A percentile compares a stretch with the other conserved stretches of the same genome.
Evolutionary conservation across 2,797 vertebrate species (phyloP).

Genomic region (Poeciliopsis paucimaculata): DNA sequence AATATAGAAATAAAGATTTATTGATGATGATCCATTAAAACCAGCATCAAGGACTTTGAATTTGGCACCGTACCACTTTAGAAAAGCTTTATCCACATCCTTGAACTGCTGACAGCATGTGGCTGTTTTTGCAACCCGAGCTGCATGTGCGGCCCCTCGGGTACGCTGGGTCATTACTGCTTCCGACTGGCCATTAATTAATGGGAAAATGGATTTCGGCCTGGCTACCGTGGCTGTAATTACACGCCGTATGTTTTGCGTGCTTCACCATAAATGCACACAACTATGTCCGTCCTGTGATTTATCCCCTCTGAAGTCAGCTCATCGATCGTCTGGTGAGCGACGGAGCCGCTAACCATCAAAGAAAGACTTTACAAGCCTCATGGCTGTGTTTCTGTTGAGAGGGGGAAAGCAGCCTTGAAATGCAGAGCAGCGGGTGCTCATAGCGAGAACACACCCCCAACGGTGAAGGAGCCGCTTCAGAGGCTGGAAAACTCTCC

Average conservation of each 20-base stretch:
- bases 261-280: slow-evolving; percentile 5
- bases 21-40: background rate
- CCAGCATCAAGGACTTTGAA: background rate
- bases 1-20: background rate
- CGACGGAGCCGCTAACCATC: slow-evolving; percentile 36
- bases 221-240: slow-evolving; percentile 9
- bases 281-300: slow-evolving; percentile 2
- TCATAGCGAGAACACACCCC: slow-evolving; percentile 40
- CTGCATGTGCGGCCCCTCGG: slow-evolving; percentile 5
- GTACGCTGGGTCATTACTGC: background rate
- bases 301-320: slow-evolving; percentile 20
- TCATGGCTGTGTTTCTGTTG: slow-evolving; percentile 9
- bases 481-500: slow-evolving; percentile 30
- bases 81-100: background rate
- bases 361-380: slow-evolving; percentile 10
- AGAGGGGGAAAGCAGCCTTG: slow-evolving; percentile 26
- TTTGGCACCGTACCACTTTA: background rate
- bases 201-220: slow-evolving; percentile 27
- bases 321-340: slow-evolving; percentile 42
- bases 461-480: slow-evolving; percentile 15
- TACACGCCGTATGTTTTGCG: slow-evolving; percentile 20
- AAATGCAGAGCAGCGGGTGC: slow-evolving; percentile 42
- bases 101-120: background rate
- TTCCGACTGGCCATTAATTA: slow-evolving; percentile 5
- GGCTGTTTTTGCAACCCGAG: slow-evolving; percentile 3